Evolutionary conservation across 2,888 invertebrate species (phyloP).

Genomic region (Phaedon cochleariae): DNA sequence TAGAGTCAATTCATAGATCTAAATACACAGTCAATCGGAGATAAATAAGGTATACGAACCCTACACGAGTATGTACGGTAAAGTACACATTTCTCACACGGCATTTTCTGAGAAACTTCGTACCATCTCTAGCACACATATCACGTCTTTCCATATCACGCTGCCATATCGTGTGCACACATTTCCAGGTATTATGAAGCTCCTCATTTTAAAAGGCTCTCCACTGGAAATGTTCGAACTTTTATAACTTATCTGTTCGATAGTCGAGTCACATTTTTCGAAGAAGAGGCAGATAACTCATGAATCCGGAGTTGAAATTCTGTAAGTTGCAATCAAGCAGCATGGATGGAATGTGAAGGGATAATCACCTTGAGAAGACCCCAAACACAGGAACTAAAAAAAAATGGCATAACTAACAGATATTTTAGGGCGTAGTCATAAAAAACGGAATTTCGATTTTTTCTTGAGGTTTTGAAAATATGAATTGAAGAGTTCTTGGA

Average conservation of each 20-base stretch:
- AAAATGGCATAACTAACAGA: too few relatives aligned
- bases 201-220: slow-evolving; percentile 31
- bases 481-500: too few relatives aligned
- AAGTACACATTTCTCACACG: too few relatives aligned
- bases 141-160: slow-evolving; percentile 22
- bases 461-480: too few relatives aligned
- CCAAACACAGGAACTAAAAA: too few relatives aligned
- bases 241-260: slow-evolving; percentile 25
- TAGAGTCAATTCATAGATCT: too few relatives aligned
- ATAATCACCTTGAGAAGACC: not conserved
- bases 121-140: not conserved
- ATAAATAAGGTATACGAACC: too few relatives aligned
- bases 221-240: slow-evolving; percentile 28
- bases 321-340: slow-evolving; percentile 29
- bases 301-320: slow-evolving; percentile 24
- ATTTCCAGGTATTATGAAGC: slow-evolving; percentile 32
- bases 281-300: slow-evolving; percentile 28
- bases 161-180: slow-evolving; percentile 26
- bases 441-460: too few relatives aligned
- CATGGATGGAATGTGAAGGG: not conserved
- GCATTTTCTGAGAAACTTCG: not conserved
- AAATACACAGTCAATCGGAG: too few relatives aligned
- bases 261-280: slow-evolving; percentile 22
- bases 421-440: too few relatives aligned
- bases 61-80: too few relatives aligned